Evolutionary conservation across 1,140 invertebrate species (phyloP), one percentile per base, ranked within the genome.

Genomic region (Phortica variegata): DNA sequence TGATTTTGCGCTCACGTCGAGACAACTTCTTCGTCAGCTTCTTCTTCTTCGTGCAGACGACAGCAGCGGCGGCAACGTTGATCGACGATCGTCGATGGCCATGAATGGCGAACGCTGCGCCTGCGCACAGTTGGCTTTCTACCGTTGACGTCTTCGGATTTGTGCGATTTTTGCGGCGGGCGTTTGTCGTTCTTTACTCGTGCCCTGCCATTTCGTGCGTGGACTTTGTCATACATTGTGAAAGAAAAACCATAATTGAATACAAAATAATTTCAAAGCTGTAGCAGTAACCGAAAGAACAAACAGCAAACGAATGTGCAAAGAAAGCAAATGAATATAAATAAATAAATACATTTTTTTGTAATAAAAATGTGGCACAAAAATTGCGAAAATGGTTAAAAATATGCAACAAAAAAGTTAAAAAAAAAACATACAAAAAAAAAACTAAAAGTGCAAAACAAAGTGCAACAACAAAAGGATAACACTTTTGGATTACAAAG

Each of bases 81-180:
- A 18, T 40, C 3, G n/a, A 19, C 10, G 3, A 47, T 46, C 43
- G 38, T 39, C 54, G 54, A 21, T 41, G 46, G 32, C 43, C 21
- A 37, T 44, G 37, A 49, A 56, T 61, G 39, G 40, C 48, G 49
- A 45, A 40, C 47, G 54, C 54, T 60, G 70, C 70, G 70, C 70
- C 70, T 68, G 70, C 70, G 70, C 70, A 73, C 70, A 73, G 70
- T 73, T 70, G 65, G 70, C 65, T 73, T 73, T 73, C 70, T 73
- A 73, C 65, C 70, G 58, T 73, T 58, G 62, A 61, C 62, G 70
- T 73, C 66, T 73, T 58, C 70, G 70, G 70, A 73, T 70, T 73
- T 70, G 70, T 73, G 60, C 54, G 61, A 61, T 57, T 31, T n/a
- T 60, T 36, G 13, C 47, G 56, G 26, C 39, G 52, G 23, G 26